Base-by-base conservation (phyloP, 2,888 invertebrate species). In the Conus canariensis region DNA sequence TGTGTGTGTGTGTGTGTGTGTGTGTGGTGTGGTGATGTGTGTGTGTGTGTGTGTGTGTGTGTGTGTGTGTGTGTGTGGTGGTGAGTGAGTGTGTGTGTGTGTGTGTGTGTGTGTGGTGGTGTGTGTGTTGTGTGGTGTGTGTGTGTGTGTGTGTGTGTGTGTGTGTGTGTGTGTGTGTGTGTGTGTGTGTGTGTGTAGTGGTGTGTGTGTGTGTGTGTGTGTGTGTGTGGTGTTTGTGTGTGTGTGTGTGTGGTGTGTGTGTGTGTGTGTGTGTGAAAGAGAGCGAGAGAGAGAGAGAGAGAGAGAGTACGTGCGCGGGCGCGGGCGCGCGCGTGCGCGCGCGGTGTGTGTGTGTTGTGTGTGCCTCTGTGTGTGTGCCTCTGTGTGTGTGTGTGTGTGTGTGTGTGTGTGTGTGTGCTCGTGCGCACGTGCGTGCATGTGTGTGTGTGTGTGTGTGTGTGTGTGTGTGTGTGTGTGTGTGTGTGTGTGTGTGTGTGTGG, bases 311-410 rank as follows among this genome's bases (percentile, higher is more conserved):
- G 70, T 3, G 19, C 1, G 22, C 1, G 22, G 0, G 16, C 7
- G 16, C 8, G 22, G 0, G 22, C 0, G 19, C 8, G 70, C n/a
- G n/a, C n/a, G n/a, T n/a, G n/a, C n/a, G n/a, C n/a, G n/a, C n/a
- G n/a, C n/a, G n/a, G n/a, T 74, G 22, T 70, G 70, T 70, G 7
- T 70, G 70, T 70, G 8, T 70, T n/a, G 19, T 70, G 22, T 70
- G 70, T 70, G 22, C n/a, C n/a, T n/a, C n/a, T 70, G 70, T 70
- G 22, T 70, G 22, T 74, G 74, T 74, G n/a, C n/a, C n/a, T n/a
- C n/a, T 74, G 74, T 74, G n/a, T 74, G 30, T 70, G 70, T 70
- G 70, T 70, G 70, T 70, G 70, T 70, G 70, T 70, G 70, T 70
- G 70, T 70, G 16, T 22, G 70, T n/a, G 16, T 22, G 70, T 70